Conservation (phyloP, 2,113 vertebrate species). For the Lophotis ruficrista region DNA sequence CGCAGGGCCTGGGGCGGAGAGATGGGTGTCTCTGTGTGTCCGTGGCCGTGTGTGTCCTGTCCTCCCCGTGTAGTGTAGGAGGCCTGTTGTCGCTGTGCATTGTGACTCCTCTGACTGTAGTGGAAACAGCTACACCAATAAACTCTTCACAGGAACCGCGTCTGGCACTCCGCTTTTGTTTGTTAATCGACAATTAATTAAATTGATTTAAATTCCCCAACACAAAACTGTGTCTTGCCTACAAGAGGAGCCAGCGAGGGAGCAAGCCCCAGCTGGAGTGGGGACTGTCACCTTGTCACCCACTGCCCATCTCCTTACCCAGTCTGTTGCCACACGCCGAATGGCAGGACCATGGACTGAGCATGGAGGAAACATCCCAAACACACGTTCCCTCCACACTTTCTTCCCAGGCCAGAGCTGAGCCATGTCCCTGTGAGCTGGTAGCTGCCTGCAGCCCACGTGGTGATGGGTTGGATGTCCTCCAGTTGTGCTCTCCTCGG, state of each 20-base stretch:
- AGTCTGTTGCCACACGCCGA: rapidly evolving
- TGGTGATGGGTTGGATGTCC: background rate
- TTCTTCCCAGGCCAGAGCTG: background rate
- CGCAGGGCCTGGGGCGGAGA: background rate
- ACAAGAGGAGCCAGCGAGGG: background rate
- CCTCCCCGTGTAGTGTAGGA: constrained; percentile 54
- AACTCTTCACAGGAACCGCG: constrained; percentile 42
- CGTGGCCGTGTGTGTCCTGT: constrained; percentile 55
- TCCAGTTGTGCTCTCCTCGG: background rate
- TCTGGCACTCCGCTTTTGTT: background rate
- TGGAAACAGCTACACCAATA: constrained; percentile 70
- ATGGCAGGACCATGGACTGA: background rate
- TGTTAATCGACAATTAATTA: background rate
- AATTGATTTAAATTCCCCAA: background rate
- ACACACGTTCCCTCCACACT: rapidly evolving
- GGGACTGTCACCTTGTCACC: background rate
- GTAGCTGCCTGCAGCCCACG: background rate
- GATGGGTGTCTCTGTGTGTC: constrained; percentile 35
- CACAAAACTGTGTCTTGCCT: background rate
- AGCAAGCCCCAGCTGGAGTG: background rate
- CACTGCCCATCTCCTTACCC: background rate
- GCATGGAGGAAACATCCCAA: background rate
- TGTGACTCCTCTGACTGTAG: constrained; percentile 65
- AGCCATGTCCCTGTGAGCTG: background rate
- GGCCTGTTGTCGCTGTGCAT: constrained; percentile 63